Base-by-base conservation (phyloP, 2,113 vertebrate species). In the Lethenteron reissneri region DNA sequence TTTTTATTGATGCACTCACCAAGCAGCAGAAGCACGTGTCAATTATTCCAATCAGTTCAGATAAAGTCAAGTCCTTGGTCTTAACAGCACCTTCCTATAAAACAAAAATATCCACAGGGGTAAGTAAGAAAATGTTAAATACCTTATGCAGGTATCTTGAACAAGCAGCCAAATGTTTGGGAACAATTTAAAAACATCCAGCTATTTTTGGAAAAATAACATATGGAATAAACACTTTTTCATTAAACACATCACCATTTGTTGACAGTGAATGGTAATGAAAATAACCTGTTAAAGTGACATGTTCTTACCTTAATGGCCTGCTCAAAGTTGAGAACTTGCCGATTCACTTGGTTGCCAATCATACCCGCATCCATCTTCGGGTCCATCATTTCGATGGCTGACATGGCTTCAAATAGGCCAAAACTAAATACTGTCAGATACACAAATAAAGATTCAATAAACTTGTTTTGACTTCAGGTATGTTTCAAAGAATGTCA, bases 301-400 rank as follows among this genome's bases (percentile, higher is more conserved):
- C 60, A 64, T 15, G 17, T 19, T 11, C 25, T 1, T 75, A 99
- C 94, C 91, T 94, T 95, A 74, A 99, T 89, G 73, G 94, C 89
- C 79, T 99, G 94, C 75, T 99, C 92, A 75, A 97, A 95, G 79
- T 89, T 97, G 73, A 99, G 88, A 78, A 99, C 89, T 77, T 95
- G 96, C 71, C 94, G 85, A 78, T 96, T 99, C 78, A 99, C 92
- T 78, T 99, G 94, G 77, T 99, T 99, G 76, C 92, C 92, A 75
- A 99, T 99, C 94, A 99, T 99, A 71, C 94, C 94, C 62, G 94
- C 92, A 76, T 99, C 94, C 94, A 99, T 99, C 77, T 97, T 99
- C 12, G 94, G 94, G 81, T 97, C 94, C 94, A 99, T 99, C 94
- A 99, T 99, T 83, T 99, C 94, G 78, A 99, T 99, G 73, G 94